These are phyloP conservation scores for Rafetus swinhoei DNA, from an alignment of 2,113 vertebrate species.

Conservation along the genomic window DNA sequence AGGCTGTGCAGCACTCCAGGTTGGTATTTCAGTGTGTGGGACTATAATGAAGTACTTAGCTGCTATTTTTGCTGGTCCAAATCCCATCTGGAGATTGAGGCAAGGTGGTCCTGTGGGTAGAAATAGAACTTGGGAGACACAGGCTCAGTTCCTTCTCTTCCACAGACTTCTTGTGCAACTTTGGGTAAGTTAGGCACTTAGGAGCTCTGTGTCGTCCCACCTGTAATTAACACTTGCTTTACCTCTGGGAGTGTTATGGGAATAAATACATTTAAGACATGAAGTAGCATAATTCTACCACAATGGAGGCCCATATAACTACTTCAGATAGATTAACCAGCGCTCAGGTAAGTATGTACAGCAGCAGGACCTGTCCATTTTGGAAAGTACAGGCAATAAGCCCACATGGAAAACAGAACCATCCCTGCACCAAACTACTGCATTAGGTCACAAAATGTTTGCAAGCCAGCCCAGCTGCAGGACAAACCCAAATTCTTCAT, in stretches of 20 bases:
- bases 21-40: neutral
- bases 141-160: neutral
- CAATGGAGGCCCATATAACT: neutral
- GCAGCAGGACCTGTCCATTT: neutral
- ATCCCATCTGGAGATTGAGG: neutral
- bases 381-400: neutral
- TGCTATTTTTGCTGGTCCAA: neutral
- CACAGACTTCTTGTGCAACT: neutral
- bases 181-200: neutral
- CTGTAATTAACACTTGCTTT: neutral
- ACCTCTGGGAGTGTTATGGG: neutral
- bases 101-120: neutral
- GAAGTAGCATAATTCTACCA: neutral
- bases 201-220: accelerated
- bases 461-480: neutral
- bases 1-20: neutral
- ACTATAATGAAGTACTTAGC: neutral
- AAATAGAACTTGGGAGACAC: neutral
- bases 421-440: neutral
- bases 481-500: neutral
- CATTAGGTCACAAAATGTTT: neutral
- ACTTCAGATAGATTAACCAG: neutral
- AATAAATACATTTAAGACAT: neutral
- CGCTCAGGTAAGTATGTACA: neutral
- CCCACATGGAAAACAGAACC: too few species aligned